These are phyloP conservation scores for Plemyria rubiginata DNA, from an alignment of 2,888 invertebrate species.

Conservation along the genomic window DNA sequence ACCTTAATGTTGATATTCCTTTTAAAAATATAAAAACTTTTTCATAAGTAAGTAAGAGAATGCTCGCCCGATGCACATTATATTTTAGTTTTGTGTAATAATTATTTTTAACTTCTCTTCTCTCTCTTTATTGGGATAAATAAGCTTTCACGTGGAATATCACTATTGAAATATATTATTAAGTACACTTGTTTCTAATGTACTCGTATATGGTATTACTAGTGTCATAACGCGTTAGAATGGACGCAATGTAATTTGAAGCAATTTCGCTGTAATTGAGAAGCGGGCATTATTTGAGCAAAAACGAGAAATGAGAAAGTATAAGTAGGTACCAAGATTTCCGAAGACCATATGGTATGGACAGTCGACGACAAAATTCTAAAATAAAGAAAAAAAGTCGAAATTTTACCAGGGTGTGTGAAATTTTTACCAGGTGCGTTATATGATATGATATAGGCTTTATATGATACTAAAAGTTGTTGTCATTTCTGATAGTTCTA, in stretches of 20 bases:
- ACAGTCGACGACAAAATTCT: neutral
- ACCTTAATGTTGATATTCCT: too few species aligned
- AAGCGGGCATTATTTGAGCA: conserved; percentile 22
- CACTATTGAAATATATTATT: neutral
- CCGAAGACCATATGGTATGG: neutral
- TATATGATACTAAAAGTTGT: too few species aligned
- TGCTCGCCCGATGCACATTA: too few species aligned
- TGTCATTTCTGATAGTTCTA: too few species aligned
- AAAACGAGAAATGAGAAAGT: conserved; percentile 36
- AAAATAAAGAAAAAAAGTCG: neutral
- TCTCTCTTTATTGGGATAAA: neutral
- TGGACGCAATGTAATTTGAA: conserved; percentile 15
- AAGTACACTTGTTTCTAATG: neutral
- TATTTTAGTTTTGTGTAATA: too few species aligned
- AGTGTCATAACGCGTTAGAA: conserved; percentile 9
- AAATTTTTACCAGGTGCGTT: too few species aligned
- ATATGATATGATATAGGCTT: too few species aligned
- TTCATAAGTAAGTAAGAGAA: too few species aligned
- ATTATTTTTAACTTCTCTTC: too few species aligned
- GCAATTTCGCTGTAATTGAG: conserved; percentile 24
- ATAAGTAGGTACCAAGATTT: neutral
- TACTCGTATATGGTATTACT: neutral
- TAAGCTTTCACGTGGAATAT: neutral
- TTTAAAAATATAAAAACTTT: too few species aligned
- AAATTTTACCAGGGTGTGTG: too few species aligned